A percentile compares a stretch with the other conserved stretches of the same genome.
phyloP scores from a whole-genome alignment of 2,797 vertebrate genomes.

The Leontocebus nigricollis region DNA sequence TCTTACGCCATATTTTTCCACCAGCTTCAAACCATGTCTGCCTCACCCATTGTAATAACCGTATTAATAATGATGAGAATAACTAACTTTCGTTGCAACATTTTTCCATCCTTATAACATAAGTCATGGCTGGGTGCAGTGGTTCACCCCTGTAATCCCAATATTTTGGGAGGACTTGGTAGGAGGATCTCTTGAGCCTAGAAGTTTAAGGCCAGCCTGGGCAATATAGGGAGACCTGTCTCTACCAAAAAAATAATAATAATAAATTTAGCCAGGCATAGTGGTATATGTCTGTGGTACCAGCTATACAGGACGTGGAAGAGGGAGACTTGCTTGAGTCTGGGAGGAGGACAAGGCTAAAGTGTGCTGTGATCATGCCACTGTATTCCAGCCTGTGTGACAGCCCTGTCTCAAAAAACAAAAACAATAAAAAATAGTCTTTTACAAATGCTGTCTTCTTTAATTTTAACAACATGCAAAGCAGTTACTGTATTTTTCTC shows the following conservation, averaged over 20 bases:
- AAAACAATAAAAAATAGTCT: not conserved
- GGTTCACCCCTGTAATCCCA: not conserved
- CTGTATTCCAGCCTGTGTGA: too few species aligned
- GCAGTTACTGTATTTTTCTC: not conserved
- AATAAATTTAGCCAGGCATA: not conserved
- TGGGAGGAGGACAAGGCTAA: too few species aligned
- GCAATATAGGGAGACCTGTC: not conserved
- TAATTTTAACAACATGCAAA: not conserved
- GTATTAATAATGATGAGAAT: not conserved
- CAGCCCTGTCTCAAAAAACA: too few species aligned
- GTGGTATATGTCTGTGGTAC: not conserved
- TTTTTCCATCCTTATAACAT: not conserved
- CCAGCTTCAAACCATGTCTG: not conserved
- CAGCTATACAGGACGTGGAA: not conserved
- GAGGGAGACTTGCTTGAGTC: not conserved
- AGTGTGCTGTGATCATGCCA: accelerated
- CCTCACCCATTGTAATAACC: not conserved
- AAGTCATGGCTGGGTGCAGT: not conserved
- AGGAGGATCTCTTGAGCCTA: not conserved
- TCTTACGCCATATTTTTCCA: not conserved
- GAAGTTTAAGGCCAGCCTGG: not conserved
- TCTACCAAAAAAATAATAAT: not conserved
- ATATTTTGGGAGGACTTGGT: not conserved
- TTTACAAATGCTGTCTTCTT: not conserved
- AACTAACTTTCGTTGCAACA: not conserved